Base-by-base conservation (phyloP, 1,140 invertebrate species). In the Triops longicaudatus region DNA sequence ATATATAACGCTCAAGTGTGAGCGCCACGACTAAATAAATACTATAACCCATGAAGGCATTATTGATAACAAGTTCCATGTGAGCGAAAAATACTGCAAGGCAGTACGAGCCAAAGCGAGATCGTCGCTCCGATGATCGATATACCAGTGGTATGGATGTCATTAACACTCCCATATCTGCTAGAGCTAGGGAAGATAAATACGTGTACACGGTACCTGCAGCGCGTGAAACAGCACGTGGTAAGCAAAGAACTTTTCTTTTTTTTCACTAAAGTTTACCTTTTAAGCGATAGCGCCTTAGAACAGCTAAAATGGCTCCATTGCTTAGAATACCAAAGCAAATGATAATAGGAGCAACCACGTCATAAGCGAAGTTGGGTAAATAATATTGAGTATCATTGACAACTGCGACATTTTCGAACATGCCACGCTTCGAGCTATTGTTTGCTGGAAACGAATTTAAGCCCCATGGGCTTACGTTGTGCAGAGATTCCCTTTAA, bases 11-110 rank as follows among this genome's bases (percentile, higher is more conserved):
- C 75, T 86, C 85, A 72, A 86, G 82, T 9, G 85, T 86, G 4
- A 86, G 81, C n/a, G 84, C 84, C 7, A 85, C 83, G 0, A 86
- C 84, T 73, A 85, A 82, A 79, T 85, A 85, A 9, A 86, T 85
- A 77, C 82, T 83, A 28, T 82, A 82, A n/a, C 84, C 85, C 83
- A 86, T 85, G 74, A 85, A 83, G 0, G 82, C 82, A 78, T 86
- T 86, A 12, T 83, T 82, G 11, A 85, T 73, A 0, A 84, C 81
- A 26, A 85, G 80, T 79, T 85, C 83, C n/a, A 85, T 71, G 72
- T 84, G 82, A 7, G 82, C 82, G 75, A 83, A 82, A 77, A 83
- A 85, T 73, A 82, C 27, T 73, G 81, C 80, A 7, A 79, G 75
- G n/a, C 76, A 37, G 75, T 83, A 82, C 14, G 50, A 63, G 50